These are phyloP conservation scores for Colaptes auratus DNA, from an alignment of 2,113 vertebrate species.

Conservation along the genomic window DNA sequence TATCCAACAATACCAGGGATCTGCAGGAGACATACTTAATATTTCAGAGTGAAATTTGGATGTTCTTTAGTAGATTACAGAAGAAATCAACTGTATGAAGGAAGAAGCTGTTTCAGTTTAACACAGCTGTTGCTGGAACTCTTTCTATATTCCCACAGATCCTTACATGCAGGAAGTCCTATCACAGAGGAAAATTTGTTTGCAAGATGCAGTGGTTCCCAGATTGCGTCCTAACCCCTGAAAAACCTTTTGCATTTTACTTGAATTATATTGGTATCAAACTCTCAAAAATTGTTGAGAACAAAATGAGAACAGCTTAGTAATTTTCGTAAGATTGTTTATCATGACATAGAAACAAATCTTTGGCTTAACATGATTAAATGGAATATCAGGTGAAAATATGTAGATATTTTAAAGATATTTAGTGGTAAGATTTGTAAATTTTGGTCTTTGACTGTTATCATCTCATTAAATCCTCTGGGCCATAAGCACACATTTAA, in stretches of 20 bases:
- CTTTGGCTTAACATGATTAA: neutral
- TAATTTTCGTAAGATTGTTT: neutral
- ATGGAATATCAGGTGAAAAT: neutral
- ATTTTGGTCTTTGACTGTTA: neutral
- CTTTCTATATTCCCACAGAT: neutral
- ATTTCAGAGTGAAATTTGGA: neutral
- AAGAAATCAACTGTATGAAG: neutral
- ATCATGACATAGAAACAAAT: neutral
- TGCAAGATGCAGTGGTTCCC: neutral
- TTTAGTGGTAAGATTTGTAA: neutral
- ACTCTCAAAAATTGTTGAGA: neutral
- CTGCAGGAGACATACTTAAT: neutral
- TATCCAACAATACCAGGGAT: neutral
- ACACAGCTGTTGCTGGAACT: neutral
- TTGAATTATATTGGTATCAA: neutral
- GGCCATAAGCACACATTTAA: neutral
- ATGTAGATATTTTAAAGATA: neutral
- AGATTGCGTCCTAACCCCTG: neutral
- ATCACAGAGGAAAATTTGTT: neutral
- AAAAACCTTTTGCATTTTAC: neutral
- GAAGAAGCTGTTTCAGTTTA: neutral
- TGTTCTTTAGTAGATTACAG: neutral
- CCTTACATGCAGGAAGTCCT: neutral
- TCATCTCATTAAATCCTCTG: neutral
- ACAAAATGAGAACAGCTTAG: neutral